Percentiles rank a stretch among this genome's conserved stretches.
phyloP scores from a whole-genome alignment of 1,140 invertebrate species.

The Bursaphelenchus mucronatus region DNA sequence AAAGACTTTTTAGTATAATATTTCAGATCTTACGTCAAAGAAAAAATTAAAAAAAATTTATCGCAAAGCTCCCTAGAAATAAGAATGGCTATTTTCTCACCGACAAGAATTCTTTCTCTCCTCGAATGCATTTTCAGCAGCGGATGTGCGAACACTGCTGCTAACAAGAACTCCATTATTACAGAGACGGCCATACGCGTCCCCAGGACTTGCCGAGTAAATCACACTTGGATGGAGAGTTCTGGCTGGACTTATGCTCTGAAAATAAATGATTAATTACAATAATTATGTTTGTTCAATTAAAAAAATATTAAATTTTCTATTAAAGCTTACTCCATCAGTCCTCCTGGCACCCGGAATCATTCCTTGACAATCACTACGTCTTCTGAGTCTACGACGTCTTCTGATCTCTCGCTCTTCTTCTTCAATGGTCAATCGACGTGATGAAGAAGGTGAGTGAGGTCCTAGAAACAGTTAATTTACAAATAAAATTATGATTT shows the following conservation, averaged over 20 bases:
- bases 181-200: not conserved
- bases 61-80: no score
- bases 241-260: slow-evolving; percentile 9
- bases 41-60: no score
- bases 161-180: slow-evolving; percentile 15
- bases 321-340: not conserved
- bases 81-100: no score
- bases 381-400: slow-evolving; percentile 39
- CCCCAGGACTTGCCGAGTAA: slow-evolving; percentile 7
- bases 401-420: slow-evolving; percentile 39
- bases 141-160: no score
- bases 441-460: not conserved
- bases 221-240: not conserved
- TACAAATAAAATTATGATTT: no score
- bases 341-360: slow-evolving; percentile 9
- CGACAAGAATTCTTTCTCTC: slow-evolving; percentile 10
- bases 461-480: not conserved
- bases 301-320: not conserved
- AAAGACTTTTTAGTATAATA: no score
- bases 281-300: not conserved
- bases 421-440: slow-evolving; percentile 8
- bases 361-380: slow-evolving; percentile 27
- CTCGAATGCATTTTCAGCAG: not conserved
- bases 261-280: slow-evolving; percentile 6
- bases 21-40: no score